A percentile compares a stretch with the other conserved stretches of the same genome.
Evolutionary conservation across 2,113 vertebrate species (phyloP).

Genomic region (Lasiurus borealis): DNA sequence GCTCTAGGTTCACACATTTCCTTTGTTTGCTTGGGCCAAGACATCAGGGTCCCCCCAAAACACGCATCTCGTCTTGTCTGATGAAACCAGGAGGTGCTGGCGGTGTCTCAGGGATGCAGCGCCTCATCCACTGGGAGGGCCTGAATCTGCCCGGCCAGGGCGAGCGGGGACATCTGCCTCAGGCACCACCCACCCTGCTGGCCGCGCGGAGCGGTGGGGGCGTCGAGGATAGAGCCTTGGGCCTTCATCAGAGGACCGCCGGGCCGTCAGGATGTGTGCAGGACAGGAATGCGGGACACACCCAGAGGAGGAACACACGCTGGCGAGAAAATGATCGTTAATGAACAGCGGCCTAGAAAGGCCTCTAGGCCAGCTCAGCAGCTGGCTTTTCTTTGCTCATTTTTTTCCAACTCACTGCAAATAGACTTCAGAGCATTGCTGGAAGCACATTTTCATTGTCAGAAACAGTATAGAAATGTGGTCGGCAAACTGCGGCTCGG

Average conservation of each 20-base stretch:
- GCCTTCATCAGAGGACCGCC: constrained; percentile 75
- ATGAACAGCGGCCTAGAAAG: constrained; percentile 47
- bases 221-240: constrained; percentile 78
- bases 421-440: neutral
- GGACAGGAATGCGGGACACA: constrained; percentile 75
- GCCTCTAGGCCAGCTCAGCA: neutral
- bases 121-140: constrained; percentile 64
- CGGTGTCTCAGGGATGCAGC: constrained; percentile 61
- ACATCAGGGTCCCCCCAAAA: constrained; percentile 31
- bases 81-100: constrained; percentile 71
- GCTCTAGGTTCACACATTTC: neutral
- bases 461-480: neutral
- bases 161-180: constrained; percentile 82
- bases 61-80: neutral
- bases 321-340: constrained; percentile 73
- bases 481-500: no score
- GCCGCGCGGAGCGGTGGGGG: constrained; percentile 69
- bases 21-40: constrained; percentile 56
- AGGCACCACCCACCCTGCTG: constrained; percentile 73
- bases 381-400: neutral
- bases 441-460: constrained; percentile 8
- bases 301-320: constrained; percentile 76
- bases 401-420: constrained; percentile 36
- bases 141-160: constrained; percentile 72
- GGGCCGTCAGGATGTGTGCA: constrained; percentile 73